Base-by-base conservation (phyloP, 2,888 invertebrate species). In the Sylvicola cinctus region DNA sequence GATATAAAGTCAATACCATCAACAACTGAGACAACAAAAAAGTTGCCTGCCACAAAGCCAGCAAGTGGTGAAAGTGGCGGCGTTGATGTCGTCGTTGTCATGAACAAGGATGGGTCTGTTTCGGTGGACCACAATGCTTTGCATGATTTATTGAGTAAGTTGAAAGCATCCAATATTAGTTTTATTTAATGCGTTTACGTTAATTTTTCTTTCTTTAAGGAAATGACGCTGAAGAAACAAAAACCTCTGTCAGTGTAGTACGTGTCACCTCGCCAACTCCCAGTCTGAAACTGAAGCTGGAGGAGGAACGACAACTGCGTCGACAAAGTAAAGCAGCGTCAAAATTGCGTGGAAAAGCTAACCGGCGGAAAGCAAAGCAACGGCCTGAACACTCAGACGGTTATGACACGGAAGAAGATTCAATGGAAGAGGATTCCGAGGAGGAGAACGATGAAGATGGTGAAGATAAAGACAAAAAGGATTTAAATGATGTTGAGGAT, bases 41-140 rank as follows among this genome's bases (percentile, higher is more conserved):
- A n/a, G n/a, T n/a, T 8, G 20, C 8, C 20, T 20, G 20, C 8
- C 20, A 20, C 4, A 8, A 8, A 20, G 20, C 20, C 20, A 20
- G 20, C 20, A 4, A 8, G 4, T 20, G 8, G 8, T 20, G 8
- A 4, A 4, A 8, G 20, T 20, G 4, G 5, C 8, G 20, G 20
- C 8, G 20, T 20, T 11, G 28, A 59, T 42, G 45, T 87, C 52
- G 74, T 81, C 48, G 74, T 87, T 54, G 74, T 85, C 53, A 80
- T 84, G 52, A 78, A 78, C 53, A 79, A 81, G 60, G 83, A 84
- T 69, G 84, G 84, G 45, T 74, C 73, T 39, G 65, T 87, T 41
- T 75, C 78, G 39, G 75, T 80, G 29, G 84, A 85, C 58, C 75
- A 76, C 50, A 73, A 76, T 46, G 73, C 78, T 44, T 66, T 85